Evolutionary conservation across 2,888 invertebrate species (phyloP).

Genomic region (Drosophila seclusa): DNA sequence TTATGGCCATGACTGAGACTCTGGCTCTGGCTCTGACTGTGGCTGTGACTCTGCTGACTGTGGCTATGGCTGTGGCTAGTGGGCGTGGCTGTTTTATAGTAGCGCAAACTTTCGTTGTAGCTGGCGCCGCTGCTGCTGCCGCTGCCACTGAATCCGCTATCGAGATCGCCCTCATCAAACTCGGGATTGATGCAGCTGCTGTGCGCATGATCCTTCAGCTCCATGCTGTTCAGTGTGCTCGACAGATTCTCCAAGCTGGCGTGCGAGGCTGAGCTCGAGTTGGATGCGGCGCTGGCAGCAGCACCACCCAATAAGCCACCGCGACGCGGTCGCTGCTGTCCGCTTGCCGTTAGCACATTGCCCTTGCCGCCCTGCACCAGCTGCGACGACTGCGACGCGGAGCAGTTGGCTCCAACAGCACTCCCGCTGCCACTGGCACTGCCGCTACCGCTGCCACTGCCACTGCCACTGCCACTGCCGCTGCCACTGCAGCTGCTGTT

Average conservation of each 20-base stretch:
- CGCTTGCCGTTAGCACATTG: slow-evolving; percentile 25
- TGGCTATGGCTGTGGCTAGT: slow-evolving; percentile 62
- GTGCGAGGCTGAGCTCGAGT: slow-evolving; percentile 79
- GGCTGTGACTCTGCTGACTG: slow-evolving; percentile 42
- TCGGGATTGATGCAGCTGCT: slow-evolving; percentile 84
- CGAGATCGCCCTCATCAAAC: slow-evolving; percentile 87
- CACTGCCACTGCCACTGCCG: slow-evolving; percentile 14
- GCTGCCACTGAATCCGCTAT: slow-evolving; percentile 89
- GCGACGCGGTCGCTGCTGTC: slow-evolving; percentile 74
- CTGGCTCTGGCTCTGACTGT: slow-evolving; percentile 23
- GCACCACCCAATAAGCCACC: slow-evolving; percentile 81
- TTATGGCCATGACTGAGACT: slow-evolving; percentile 2
- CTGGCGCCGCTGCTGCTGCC: slow-evolving; percentile 93
- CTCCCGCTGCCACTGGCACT: slow-evolving; percentile 15
- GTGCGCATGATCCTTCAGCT: slow-evolving; percentile 83
- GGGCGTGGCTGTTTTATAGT: slow-evolving; percentile 84
- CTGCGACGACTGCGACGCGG: slow-evolving; percentile 29
- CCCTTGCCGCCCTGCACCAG: slow-evolving; percentile 40
- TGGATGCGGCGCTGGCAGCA: slow-evolving; percentile 71
- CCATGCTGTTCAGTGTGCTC: slow-evolving; percentile 84
- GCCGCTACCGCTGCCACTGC: slow-evolving; percentile 14
- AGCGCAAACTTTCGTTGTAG: slow-evolving; percentile 90
- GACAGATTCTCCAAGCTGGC: slow-evolving; percentile 84
- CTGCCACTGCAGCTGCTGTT: slow-evolving; percentile 44
- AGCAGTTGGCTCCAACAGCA: slow-evolving; percentile 23